Evolutionary conservation across 2,888 invertebrate genomes (phyloP), one percentile per base, ranked within the genome.

Genomic region (Syrphus vitripennis): DNA sequence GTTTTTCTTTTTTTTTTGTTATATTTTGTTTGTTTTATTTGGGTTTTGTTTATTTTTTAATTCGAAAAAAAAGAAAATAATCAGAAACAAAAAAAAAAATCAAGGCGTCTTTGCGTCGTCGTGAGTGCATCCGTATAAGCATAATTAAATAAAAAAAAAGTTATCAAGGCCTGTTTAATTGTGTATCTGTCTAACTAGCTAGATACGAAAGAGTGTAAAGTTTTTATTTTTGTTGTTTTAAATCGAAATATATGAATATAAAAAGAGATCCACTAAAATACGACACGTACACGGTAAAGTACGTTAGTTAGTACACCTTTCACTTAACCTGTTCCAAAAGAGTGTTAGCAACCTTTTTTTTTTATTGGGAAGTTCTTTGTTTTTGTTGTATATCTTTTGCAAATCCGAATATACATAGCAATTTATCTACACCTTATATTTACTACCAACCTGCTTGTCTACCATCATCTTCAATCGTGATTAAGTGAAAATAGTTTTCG

Each of bases 281-380:
- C 34, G 67, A 67, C 67, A 67, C 67, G 67, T 67, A 67, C 53
- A 40, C 77, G 61, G 57, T 63, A 50, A 21, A 59, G 72, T 77
- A 77, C 24, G 34, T 5, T 63, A 63, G 63, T 63, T 40, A 16
- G 71, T 72, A 67, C 82, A 78, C 83, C 83, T 83, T 83, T 78
- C 83, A 83, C 83, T 72, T 77, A 78, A 83, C 78, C 72, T 70
- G 74, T 78, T 78, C 69, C 48, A 50, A 40, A 67, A 74, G n/a
- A n/a, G 59, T 67, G 83, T 67, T 67, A 69, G 53, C 19, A 61
- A 78, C 67, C 37, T 71, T 74, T 71, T 53, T 48, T 21, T 29
- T 37, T 45, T 55, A 16, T 24, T 53, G 29, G 19, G 34, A 29
- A 67, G 50, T 50, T 71, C 34, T 29, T 37, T 19, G 34, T 29